Conservation (phyloP, 2,888 invertebrate genomes). For the Zhuqinia jingwanae region DNA sequence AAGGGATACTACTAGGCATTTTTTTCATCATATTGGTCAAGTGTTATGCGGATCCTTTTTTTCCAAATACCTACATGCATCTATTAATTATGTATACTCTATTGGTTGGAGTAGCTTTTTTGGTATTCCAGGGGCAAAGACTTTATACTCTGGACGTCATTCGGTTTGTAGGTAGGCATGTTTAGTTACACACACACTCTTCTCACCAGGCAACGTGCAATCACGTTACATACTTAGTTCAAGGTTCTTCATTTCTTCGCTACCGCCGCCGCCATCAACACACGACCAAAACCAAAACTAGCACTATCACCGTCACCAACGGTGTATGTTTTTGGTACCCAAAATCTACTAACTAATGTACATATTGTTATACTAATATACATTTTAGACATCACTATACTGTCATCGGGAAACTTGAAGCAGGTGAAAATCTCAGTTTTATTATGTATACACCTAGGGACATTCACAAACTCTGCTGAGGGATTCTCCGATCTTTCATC, state of each 20-base stretch:
- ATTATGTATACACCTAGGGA: no score
- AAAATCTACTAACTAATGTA: constrained; percentile 28
- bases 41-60: constrained; percentile 69
- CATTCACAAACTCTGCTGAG: no score
- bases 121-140: constrained; percentile 70
- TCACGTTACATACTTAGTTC: constrained; percentile 60
- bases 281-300: not conserved
- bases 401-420: constrained; percentile 31
- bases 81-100: constrained; percentile 72
- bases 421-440: constrained; percentile 16
- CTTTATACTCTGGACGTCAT: constrained; percentile 68
- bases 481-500: no score
- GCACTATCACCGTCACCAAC: not conserved
- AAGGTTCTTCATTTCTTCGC: constrained; percentile 57
- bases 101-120: constrained; percentile 53
- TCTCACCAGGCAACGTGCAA: constrained; percentile 44
- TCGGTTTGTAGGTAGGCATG: constrained; percentile 41
- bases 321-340: not conserved
- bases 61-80: constrained; percentile 41
- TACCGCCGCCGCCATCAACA: constrained; percentile 33
- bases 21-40: constrained; percentile 53
- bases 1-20: constrained; percentile 35
- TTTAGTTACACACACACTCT: constrained; percentile 19
- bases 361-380: constrained; percentile 19
- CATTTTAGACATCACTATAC: no score